Percentiles rank a stretch among this genome's conserved stretches.
These are phyloP conservation scores for Podarcis siculus DNA, from an alignment of 2,797 vertebrate species.

Conservation along the genomic window DNA sequence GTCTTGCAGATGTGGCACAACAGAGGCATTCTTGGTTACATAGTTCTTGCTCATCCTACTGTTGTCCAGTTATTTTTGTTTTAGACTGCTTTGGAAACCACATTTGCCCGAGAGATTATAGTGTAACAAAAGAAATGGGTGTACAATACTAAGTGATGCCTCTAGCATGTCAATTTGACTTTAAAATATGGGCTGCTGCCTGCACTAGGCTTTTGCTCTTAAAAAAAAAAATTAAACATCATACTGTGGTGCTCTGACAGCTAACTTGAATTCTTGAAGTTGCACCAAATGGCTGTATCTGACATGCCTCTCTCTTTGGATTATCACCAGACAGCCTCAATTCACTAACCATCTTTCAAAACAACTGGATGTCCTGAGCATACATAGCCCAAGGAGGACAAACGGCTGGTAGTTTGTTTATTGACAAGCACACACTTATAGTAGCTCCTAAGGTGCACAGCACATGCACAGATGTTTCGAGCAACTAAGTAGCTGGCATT, in stretches of 20 bases:
- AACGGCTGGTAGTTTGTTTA: too few species aligned
- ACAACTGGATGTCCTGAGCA: not conserved
- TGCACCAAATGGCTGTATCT: not conserved
- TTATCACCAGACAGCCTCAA: not conserved
- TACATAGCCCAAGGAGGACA: too few species aligned
- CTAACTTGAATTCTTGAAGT: not conserved
- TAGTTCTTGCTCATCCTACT: too few species aligned
- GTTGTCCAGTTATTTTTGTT: too few species aligned
- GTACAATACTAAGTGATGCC: not conserved
- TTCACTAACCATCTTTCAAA: not conserved
- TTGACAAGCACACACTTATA: too few species aligned
- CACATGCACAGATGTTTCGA: too few species aligned
- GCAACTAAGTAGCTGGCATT: too few species aligned
- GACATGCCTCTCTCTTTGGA: not conserved
- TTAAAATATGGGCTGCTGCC: not conserved
- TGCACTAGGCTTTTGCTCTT: not conserved
- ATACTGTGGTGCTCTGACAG: constrained; percentile 1
- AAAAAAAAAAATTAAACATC: too few species aligned
- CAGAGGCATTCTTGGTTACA: too few species aligned
- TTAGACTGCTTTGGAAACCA: not conserved
- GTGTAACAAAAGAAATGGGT: not conserved
- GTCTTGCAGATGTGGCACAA: too few species aligned
- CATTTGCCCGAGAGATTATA: not conserved
- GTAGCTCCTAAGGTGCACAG: too few species aligned
- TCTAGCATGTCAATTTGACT: not conserved